Evolutionary conservation across 2,888 invertebrate genomes (phyloP).

Genomic region (Drosophila paranaensis): DNA sequence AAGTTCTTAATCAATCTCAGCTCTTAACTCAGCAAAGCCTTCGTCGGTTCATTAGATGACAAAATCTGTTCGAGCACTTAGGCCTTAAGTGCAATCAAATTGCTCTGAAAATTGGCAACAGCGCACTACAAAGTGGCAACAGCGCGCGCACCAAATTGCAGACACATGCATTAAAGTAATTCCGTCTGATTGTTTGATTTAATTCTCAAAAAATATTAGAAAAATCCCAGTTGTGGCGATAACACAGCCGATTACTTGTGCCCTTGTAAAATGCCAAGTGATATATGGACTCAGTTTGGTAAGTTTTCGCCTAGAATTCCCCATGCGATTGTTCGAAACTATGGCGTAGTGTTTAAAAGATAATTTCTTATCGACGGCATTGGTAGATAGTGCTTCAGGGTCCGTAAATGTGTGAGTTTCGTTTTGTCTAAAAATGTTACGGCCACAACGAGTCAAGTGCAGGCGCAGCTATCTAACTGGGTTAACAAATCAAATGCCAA

Average conservation of each 20-base stretch:
- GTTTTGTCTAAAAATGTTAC: background rate
- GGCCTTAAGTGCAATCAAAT: conserved; percentile 1
- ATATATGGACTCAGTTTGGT: background rate
- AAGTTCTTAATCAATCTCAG: background rate
- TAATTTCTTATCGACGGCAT: conserved; percentile 28
- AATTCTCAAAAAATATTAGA: too few species aligned
- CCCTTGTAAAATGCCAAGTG: background rate
- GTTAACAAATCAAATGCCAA: conserved; percentile 19
- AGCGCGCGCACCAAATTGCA: background rate
- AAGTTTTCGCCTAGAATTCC: background rate
- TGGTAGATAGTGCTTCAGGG: conserved; percentile 20
- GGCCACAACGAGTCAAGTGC: conserved; percentile 3
- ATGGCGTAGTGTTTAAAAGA: conserved; percentile 13
- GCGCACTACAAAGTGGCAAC: conserved; percentile 1
- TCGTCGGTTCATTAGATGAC: background rate
- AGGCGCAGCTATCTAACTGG: conserved; percentile 36
- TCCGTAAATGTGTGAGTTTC: background rate
- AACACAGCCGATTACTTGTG: conserved; percentile 20
- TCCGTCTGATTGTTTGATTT: background rate
- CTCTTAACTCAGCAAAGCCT: background rate
- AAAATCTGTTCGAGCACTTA: background rate
- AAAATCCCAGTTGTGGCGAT: conserved; percentile 16
- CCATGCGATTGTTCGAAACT: background rate
- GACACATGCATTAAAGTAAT: background rate
- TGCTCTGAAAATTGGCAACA: conserved; percentile 14